Conservation (phyloP, 2,888 invertebrate genomes). For the Thymelicus lineola region DNA sequence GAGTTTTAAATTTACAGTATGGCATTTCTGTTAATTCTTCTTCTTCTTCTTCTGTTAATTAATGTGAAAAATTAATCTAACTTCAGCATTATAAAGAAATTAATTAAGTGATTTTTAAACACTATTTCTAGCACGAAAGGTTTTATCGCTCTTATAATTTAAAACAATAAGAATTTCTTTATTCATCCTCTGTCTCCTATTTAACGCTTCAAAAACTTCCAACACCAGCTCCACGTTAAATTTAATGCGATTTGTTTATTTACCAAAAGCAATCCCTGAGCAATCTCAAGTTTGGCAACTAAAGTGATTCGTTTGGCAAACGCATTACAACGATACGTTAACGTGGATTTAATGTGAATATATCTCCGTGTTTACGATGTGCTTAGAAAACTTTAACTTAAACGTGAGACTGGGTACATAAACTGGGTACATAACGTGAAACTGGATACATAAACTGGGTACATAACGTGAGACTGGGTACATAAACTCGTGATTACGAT, state of each 20-base stretch:
- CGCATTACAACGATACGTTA: slow-evolving; percentile 16
- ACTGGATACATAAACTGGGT: no score
- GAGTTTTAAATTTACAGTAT: no score
- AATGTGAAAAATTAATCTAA: no score
- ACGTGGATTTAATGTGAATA: slow-evolving; percentile 20
- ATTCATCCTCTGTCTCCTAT: no score
- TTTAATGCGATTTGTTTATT: slow-evolving; percentile 23
- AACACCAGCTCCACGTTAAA: not conserved
- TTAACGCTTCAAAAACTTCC: not conserved
- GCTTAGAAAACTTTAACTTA: slow-evolving; percentile 11
- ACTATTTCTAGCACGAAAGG: no score
- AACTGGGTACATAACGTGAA: no score
- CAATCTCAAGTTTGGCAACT: slow-evolving; percentile 32
- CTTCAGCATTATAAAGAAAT: no score
- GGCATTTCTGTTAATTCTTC: no score
- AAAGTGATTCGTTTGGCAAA: slow-evolving; percentile 21
- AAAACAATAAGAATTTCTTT: no score
- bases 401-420: not conserved
- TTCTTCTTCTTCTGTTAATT: no score
- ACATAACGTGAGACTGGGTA: not conserved
- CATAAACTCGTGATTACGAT: not conserved
- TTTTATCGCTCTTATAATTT: no score
- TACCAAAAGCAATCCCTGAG: slow-evolving; percentile 23
- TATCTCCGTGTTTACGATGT: not conserved
- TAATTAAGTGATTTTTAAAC: no score